Evolutionary conservation across 2,797 vertebrate genomes (phyloP).

Genomic region (Ctenopoma kingsleyae): DNA sequence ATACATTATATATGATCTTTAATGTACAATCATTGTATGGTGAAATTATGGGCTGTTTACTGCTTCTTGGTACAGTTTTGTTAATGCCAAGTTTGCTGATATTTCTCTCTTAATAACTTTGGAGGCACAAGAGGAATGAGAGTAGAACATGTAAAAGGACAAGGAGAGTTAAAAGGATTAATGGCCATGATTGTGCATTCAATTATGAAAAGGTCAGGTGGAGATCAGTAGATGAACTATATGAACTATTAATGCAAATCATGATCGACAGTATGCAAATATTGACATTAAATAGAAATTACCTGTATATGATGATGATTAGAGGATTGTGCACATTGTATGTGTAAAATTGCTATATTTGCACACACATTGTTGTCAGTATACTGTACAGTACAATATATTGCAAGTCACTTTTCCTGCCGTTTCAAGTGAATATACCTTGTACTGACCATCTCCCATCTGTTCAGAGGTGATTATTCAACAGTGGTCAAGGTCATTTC

Average conservation of each 20-base stretch:
- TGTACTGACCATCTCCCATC: not conserved
- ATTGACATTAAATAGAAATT: conserved; percentile 45
- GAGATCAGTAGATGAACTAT: conserved; percentile 34
- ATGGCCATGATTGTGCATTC: conserved; percentile 36
- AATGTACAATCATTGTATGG: not conserved
- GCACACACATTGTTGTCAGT: not conserved
- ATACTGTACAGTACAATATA: not conserved
- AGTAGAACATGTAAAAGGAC: conserved; percentile 33
- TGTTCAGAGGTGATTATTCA: not conserved
- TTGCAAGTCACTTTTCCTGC: not conserved
- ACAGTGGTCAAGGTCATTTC: not conserved
- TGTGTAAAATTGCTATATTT: not conserved
- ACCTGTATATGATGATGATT: conserved; percentile 3
- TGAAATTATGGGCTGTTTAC: not conserved
- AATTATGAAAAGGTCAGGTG: conserved; percentile 63
- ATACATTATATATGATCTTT: not conserved
- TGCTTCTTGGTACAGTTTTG: conserved; percentile 23
- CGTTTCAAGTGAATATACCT: not conserved
- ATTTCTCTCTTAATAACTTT: conserved; percentile 1
- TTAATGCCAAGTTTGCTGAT: not conserved
- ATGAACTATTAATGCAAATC: conserved; percentile 42
- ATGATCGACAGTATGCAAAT: conserved; percentile 49
- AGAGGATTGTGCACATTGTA: not conserved
- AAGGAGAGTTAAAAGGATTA: conserved; percentile 35
- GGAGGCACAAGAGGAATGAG: conserved; percentile 20